Percentiles rank a stretch among this genome's conserved stretches.
These are phyloP conservation scores for Holcopasites calliopsidis DNA, from an alignment of 1,140 invertebrate species.

Conservation along the genomic window DNA sequence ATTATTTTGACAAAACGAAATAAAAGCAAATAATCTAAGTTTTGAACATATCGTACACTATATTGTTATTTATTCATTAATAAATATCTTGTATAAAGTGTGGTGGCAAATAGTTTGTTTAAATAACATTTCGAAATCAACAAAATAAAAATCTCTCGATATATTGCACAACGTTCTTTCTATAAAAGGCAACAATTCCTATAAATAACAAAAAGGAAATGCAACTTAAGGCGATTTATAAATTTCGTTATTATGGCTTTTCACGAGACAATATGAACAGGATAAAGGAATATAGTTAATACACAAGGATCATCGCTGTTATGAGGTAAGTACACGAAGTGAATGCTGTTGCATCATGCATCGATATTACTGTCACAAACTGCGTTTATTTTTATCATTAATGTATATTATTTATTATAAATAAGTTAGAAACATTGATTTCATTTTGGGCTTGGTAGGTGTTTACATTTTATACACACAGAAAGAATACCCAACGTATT, in stretches of 20 bases:
- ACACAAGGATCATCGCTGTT: neutral
- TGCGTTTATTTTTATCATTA: conserved; percentile 78
- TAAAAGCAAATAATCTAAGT: no score
- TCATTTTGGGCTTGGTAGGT: conserved; percentile 73
- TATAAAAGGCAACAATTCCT: conserved; percentile 9
- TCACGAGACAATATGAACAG: neutral
- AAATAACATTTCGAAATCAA: no score
- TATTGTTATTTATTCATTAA: no score
- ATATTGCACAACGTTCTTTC: neutral
- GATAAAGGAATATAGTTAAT: conserved; percentile 17
- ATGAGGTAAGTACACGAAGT: neutral
- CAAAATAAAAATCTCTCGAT: neutral
- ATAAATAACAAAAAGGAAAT: conserved; percentile 19
- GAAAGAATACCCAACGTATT: conserved; percentile 75
- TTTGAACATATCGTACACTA: no score
- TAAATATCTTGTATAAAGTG: no score
- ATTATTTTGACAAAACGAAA: no score
- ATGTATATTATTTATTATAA: conserved; percentile 80
- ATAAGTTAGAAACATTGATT: conserved; percentile 79
- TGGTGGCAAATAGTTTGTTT: no score
- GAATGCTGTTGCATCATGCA: conserved; percentile 29
- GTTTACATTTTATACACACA: conserved; percentile 79
- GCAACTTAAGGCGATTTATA: neutral
- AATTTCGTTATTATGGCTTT: neutral
- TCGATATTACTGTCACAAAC: conserved; percentile 71